Evolutionary conservation across 2,888 invertebrate genomes (phyloP).

Genomic region (Plagiodera versicolora): DNA sequence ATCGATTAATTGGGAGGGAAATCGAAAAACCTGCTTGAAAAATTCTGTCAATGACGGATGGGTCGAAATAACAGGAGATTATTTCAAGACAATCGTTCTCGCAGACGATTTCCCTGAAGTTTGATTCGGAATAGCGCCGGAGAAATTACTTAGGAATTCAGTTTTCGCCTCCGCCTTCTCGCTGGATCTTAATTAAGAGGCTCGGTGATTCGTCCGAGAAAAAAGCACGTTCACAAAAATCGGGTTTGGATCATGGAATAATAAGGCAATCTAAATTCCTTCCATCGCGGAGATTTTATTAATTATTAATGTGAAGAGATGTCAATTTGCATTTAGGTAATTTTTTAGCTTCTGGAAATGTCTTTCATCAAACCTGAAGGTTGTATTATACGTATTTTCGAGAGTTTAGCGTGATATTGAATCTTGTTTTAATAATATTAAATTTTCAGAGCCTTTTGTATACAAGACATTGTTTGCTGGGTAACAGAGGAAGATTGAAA

Average conservation of each 20-base stretch:
- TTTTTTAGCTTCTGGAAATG: not conserved
- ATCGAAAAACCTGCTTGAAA: not conserved
- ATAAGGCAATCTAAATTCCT: constrained; percentile 30
- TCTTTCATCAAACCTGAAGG: too few relatives aligned
- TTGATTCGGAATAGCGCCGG: not conserved
- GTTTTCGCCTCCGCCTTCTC: constrained; percentile 1
- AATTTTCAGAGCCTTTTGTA: too few relatives aligned
- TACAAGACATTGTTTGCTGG: too few relatives aligned
- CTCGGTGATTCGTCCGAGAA: constrained; percentile 12
- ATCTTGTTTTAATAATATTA: too few relatives aligned
- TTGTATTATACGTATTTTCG: too few relatives aligned
- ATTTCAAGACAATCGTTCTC: constrained; percentile 2
- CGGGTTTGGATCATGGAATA: constrained; percentile 22
- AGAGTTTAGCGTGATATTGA: too few relatives aligned
- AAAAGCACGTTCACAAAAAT: constrained; percentile 17
- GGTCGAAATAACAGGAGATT: too few relatives aligned
- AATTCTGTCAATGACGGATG: not conserved
- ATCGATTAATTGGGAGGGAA: too few relatives aligned
- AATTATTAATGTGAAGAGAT: constrained; percentile 10
- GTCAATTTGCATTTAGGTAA: constrained; percentile 9
- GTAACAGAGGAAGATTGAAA: too few relatives aligned
- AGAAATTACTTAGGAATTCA: constrained; percentile 7
- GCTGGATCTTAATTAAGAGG: constrained; percentile 18
- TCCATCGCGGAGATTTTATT: constrained; percentile 18
- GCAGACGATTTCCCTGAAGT: constrained; percentile 8